Percentiles rank a stretch among this genome's conserved stretches.
phyloP scores from a whole-genome alignment of 2,113 vertebrate genomes.

The Dipodomys ordii region DNA sequence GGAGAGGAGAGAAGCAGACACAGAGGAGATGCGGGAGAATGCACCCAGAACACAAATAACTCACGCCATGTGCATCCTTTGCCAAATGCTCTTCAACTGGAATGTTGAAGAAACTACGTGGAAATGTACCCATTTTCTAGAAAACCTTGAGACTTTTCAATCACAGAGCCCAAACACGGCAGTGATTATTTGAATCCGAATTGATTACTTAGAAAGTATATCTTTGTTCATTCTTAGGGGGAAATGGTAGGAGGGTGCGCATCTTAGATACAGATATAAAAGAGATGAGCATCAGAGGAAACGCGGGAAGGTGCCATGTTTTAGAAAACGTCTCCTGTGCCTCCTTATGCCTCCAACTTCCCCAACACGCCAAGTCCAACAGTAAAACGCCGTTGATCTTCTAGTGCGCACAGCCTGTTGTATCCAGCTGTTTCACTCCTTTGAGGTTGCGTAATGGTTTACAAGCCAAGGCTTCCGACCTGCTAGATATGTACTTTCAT shows the following conservation, averaged over 20 bases:
- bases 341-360: neutral
- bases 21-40: accelerated
- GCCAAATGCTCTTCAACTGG: neutral
- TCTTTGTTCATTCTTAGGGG: neutral
- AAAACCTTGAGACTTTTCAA: neutral
- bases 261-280: neutral
- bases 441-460: neutral
- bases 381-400: neutral
- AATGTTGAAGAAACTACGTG: neutral
- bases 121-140: neutral
- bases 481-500: neutral
- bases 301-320: neutral
- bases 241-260: neutral
- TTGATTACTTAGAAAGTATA: neutral
- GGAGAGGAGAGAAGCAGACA: neutral
- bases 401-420: neutral
- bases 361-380: neutral
- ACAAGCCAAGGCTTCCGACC: neutral
- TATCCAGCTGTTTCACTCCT: neutral
- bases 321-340: neutral
- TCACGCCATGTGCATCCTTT: neutral
- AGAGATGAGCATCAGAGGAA: neutral
- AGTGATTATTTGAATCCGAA: neutral
- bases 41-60: neutral
- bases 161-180: neutral